Evolutionary conservation across 2,113 vertebrate genomes (phyloP).

Genomic region (Zingel zingel): DNA sequence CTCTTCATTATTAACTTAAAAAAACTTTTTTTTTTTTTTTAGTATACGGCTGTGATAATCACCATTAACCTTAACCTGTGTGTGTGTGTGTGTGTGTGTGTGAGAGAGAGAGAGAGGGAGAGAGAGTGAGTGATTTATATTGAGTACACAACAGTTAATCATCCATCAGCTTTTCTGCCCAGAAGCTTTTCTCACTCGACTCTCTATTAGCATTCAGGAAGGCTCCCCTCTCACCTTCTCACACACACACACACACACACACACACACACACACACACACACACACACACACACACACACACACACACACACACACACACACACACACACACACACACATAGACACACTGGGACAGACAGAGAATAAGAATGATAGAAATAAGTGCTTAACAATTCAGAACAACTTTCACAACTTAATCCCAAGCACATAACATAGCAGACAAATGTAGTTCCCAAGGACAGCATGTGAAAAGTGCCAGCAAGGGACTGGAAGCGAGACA

Average conservation of each 20-base stretch:
- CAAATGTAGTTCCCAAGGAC: slow-evolving; percentile 55
- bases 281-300: slow-evolving; percentile 21
- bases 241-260: slow-evolving; percentile 3
- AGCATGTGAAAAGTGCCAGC: slow-evolving; percentile 28
- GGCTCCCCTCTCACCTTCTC: slow-evolving; percentile 40
- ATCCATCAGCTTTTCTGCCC: not conserved
- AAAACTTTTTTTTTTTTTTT: slow-evolving; percentile 49
- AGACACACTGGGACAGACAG: not conserved
- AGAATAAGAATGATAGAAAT: slow-evolving; percentile 41
- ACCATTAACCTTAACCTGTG: not conserved
- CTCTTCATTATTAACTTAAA: slow-evolving; percentile 54
- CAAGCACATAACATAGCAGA: slow-evolving; percentile 44
- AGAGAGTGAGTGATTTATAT: not conserved
- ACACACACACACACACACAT: slow-evolving; percentile 13
- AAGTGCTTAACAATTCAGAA: slow-evolving; percentile 48
- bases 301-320: slow-evolving; percentile 20
- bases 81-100: not conserved
- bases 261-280: slow-evolving; percentile 15
- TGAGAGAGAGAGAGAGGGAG: not conserved
- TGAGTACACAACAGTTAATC: slow-evolving; percentile 4
- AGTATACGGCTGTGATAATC: slow-evolving; percentile 24
- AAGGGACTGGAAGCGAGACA: not conserved
- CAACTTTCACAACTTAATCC: slow-evolving; percentile 57
- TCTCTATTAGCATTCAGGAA: slow-evolving; percentile 41
- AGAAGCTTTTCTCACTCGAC: not conserved